phyloP scores from a whole-genome alignment of 2,797 vertebrate species.

The Falco columbarius region DNA sequence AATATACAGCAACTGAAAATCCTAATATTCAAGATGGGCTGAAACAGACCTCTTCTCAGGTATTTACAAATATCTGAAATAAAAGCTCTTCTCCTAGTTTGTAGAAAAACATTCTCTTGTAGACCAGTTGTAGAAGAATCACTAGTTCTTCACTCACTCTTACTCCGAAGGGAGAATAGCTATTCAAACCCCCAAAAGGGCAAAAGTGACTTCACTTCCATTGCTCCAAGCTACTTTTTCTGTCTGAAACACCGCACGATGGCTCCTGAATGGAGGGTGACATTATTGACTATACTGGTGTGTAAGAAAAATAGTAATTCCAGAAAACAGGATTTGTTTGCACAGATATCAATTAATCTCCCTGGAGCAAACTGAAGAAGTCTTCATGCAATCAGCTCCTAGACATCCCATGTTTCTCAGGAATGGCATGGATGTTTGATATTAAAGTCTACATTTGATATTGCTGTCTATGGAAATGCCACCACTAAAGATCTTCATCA shows the following conservation, averaged over 20 bases:
- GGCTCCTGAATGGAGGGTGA: background rate
- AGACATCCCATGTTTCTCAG: background rate
- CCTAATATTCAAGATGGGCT: background rate
- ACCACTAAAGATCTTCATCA: background rate
- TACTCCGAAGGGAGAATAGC: background rate
- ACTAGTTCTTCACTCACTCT: background rate
- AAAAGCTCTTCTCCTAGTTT: background rate
- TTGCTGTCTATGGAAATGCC: background rate
- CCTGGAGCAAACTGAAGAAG: background rate
- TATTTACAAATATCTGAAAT: background rate
- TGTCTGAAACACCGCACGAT: background rate
- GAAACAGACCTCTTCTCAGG: background rate
- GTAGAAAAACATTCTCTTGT: background rate
- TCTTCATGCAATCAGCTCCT: background rate
- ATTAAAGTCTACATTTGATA: background rate
- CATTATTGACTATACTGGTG: background rate
- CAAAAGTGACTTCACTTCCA: background rate
- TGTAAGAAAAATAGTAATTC: background rate
- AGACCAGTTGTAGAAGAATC: background rate
- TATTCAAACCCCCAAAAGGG: background rate
- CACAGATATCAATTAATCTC: background rate
- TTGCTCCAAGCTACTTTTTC: background rate
- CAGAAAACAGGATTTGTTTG: background rate
- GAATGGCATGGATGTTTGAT: background rate
- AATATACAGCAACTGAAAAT: background rate